phyloP scores from a whole-genome alignment of 1,140 invertebrate species.

The Eumaeus atala region DNA sequence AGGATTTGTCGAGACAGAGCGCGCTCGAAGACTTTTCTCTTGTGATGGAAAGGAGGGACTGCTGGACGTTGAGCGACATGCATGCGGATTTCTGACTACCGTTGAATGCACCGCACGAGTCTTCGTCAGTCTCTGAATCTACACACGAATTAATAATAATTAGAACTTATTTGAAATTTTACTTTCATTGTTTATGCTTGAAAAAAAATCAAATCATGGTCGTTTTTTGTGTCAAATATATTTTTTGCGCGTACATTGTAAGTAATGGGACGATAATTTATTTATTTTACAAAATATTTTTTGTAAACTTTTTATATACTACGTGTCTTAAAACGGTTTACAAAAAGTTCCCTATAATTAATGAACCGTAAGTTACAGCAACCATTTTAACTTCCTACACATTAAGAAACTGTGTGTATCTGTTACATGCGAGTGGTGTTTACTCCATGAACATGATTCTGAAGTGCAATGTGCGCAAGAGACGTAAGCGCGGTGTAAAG shows the following conservation, averaged over 20 bases:
- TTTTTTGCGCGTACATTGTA: too few species aligned
- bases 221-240: too few species aligned
- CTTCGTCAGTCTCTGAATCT: constrained; percentile 71
- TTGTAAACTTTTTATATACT: not conserved
- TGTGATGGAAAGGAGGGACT: constrained; percentile 58
- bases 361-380: too few species aligned
- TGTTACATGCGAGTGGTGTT: not conserved
- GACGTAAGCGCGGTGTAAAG: too few species aligned
- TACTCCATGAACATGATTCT: too few species aligned
- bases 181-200: too few species aligned
- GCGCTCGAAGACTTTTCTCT: constrained; percentile 68
- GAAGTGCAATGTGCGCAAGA: too few species aligned
- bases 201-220: too few species aligned
- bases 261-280: too few species aligned
- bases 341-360: not conserved
- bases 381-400: not conserved
- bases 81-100: constrained; percentile 67
- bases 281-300: too few species aligned
- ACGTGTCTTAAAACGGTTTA: not conserved
- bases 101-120: constrained; percentile 64
- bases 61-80: constrained; percentile 63
- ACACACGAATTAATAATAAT: not conserved
- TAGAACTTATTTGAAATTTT: not conserved
- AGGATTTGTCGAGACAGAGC: constrained; percentile 65
- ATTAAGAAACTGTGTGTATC: too few species aligned